Evolutionary conservation across 2,888 invertebrate species (phyloP), one percentile per base, ranked within the genome.

Genomic region (Synanthedon myopaeformis): DNA sequence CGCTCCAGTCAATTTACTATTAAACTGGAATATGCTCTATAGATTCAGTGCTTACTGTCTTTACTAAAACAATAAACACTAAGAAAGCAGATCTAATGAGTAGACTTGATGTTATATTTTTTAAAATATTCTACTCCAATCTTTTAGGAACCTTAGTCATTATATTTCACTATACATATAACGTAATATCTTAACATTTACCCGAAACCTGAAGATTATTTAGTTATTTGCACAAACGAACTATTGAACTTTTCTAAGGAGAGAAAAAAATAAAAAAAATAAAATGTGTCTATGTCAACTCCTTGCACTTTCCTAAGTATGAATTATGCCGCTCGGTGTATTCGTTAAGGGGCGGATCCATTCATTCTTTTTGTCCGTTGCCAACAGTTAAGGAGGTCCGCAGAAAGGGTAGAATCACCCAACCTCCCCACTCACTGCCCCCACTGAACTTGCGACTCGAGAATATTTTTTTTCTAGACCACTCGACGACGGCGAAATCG

Each of bases 281-380:
- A 70, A 60, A 71, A 72, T 70, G 74, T 67, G 65, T 72, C 65
- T 68, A 78, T 76, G 82, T 82, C 83, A 84, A 79, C 83, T 86
- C 83, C 86, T 85, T 84, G 75, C 83, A 79, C 74, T 84, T 79
- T 82, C 76, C 81, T 85, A 85, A 86, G 85, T 86, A 86, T 83
- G 82, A 87, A 87, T 87, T 87, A 87, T 86, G 81, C 84, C 85
- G 86, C 76, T 85, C 86, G 86, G 86, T 86, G 84, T 86, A 84
- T 83, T 86, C 86, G 86, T 82, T 85, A 85, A 82, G 87, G 83
- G 86, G 86, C 83, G 84, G 83, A 84, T 86, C 84, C 76, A 86
- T 87, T 86, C 86, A 86, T 86, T 87, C 86, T 86, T 87, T 87
- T 87, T 86, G 87, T 85, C 83, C 86, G 84, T 76, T 76, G 67